Conservation (phyloP, 2,113 vertebrate species). For the Geothlypis trichas region DNA sequence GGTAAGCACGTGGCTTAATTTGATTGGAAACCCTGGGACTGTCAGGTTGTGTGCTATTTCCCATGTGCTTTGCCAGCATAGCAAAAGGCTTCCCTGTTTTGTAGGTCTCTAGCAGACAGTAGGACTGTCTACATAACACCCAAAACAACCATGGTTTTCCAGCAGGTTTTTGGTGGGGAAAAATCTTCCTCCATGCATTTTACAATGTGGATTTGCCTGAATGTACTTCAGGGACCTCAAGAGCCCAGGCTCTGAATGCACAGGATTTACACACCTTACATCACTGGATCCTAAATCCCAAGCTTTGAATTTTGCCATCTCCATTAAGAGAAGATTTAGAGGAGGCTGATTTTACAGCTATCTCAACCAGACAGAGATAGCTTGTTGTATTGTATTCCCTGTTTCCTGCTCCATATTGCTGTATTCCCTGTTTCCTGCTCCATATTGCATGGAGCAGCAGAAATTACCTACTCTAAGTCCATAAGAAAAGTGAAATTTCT, state of each 20-base stretch:
- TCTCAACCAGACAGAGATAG: not conserved
- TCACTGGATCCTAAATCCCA: not conserved
- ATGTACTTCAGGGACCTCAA: not conserved
- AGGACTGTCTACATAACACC: not conserved
- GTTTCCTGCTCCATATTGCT: not conserved
- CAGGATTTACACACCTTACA: not conserved
- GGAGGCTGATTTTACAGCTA: not conserved
- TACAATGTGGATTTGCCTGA: not conserved
- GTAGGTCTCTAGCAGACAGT: not conserved
- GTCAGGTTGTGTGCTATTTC: not conserved
- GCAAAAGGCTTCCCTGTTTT: not conserved
- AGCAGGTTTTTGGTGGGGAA: not conserved
- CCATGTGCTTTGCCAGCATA: not conserved
- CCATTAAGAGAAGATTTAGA: not conserved
- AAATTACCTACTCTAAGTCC: not conserved
- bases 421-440: not conserved
- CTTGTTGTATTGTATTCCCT: not conserved
- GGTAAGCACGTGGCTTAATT: not conserved
- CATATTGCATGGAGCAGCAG: rapidly evolving
- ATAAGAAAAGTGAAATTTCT: not conserved
- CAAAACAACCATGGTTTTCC: not conserved
- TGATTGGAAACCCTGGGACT: not conserved
- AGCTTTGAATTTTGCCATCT: not conserved
- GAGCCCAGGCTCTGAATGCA: not conserved
- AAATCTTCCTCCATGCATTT: not conserved